Conservation (phyloP, 2,888 invertebrate species). For the Blomia tropicalis region DNA sequence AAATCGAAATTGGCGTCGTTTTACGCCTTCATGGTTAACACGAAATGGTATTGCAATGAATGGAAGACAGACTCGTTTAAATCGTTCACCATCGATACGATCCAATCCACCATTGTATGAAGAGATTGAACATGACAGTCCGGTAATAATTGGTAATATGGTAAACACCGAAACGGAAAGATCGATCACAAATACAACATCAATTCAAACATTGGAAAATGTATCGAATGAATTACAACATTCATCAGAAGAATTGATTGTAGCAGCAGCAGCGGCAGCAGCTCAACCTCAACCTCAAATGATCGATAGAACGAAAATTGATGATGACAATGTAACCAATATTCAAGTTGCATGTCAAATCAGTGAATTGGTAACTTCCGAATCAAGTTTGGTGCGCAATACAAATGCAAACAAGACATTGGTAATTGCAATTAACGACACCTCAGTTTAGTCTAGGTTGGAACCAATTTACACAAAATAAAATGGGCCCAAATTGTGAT, state of each 20-base stretch:
- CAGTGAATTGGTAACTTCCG: background rate
- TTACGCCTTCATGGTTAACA: background rate
- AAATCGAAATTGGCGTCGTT: background rate
- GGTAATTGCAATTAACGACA: conserved; percentile 7
- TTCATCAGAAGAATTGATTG: too few species aligned
- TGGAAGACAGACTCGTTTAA: background rate
- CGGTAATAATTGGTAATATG: background rate
- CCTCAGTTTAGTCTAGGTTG: background rate
- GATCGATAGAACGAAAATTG: background rate
- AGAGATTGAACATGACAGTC: background rate
- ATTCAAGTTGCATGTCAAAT: background rate
- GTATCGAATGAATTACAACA: background rate
- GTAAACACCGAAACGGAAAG: background rate
- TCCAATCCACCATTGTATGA: conserved; percentile 8
- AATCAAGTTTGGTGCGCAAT: background rate
- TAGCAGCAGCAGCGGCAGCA: too few species aligned
- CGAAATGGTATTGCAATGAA: background rate
- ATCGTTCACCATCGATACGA: background rate
- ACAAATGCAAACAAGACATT: background rate
- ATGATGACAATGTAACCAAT: background rate
- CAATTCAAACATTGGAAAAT: background rate
- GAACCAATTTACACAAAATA: background rate
- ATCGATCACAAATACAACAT: background rate
- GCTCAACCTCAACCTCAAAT: background rate
- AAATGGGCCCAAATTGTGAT: background rate